Conservation (phyloP, 2,797 vertebrate genomes). For the Salarias fasciatus region DNA sequence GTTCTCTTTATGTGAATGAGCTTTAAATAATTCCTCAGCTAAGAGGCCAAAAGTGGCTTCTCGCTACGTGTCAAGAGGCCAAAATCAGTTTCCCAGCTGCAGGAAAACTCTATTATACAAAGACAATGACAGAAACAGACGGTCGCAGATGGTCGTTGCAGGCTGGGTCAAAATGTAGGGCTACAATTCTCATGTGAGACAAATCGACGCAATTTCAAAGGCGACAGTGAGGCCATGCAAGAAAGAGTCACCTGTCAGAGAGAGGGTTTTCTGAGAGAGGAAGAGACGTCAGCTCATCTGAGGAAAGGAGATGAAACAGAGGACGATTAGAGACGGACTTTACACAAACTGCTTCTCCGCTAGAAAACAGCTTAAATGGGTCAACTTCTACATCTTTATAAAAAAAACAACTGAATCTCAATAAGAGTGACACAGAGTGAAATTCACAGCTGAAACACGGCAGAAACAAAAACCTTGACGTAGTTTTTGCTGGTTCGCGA, state of each 20-base stretch:
- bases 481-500: conserved; percentile 89
- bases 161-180: too few species aligned
- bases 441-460: not conserved
- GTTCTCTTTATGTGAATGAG: too few species aligned
- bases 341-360: not conserved
- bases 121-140: too few species aligned
- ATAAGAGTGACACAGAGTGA: not conserved
- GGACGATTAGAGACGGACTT: not conserved
- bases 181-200: not conserved
- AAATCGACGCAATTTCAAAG: not conserved
- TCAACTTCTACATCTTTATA: too few species aligned
- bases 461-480: conserved; percentile 81
- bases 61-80: not conserved
- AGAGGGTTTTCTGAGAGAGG: conserved; percentile 64
- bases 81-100: too few species aligned
- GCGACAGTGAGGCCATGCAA: conserved; percentile 29
- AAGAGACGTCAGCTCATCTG: conserved; percentile 61
- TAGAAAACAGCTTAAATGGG: not conserved
- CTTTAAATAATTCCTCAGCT: conserved; percentile 15
- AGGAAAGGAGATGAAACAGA: conserved; percentile 24
- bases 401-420: too few species aligned
- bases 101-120: too few species aligned
- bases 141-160: too few species aligned
- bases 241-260: conserved; percentile 84
- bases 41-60: conserved; percentile 5